Evolutionary conservation across 2,888 invertebrate genomes (phyloP), one percentile per base, ranked within the genome.

Genomic region (Harpagoxenus sublaevis): DNA sequence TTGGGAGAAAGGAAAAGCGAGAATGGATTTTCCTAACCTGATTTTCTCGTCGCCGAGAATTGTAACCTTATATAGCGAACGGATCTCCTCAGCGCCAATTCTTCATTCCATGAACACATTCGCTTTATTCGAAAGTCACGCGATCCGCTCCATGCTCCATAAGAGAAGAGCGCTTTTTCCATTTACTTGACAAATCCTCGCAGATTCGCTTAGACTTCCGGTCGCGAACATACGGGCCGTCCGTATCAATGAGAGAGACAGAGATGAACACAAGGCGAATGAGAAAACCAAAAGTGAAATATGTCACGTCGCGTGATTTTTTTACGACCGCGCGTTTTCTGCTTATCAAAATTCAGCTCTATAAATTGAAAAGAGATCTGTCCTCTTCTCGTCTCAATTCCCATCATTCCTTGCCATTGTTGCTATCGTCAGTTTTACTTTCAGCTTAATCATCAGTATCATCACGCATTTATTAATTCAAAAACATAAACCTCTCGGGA

Each of bases 141-240:
- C 57, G 68, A 84, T 73, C 66, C 71, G 70, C 51, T 83, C 42
- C 12, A 35, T 77, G 23, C 42, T 48, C 42, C 23, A 42, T 31
- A 10, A 31, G 9, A 31, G 55, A 65, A 39, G 31, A 78, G 35
- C 31, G 42, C 23, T 66, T 82, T 85, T 87, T 85, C 89, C 85
- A 89, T 88, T 86, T 86, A 87, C 79, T 83, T 86, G 85, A 84
- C 84, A 86, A 89, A 89, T 90, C 70, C 84, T 39, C 73, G 12
- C 53, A 55, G 70, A 68, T 86, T 86, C 84, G 63, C 65, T 12
- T 62, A 71, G 62, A 78, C 45, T 83, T 78, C 51, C 45, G 55
- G 31, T 45, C 15, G 63, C 15, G 63, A 79, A 71, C 35, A 8
- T 39, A 68, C 62, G 42, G 55, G 28, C n/a, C 28, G n/a, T 42